Percentiles rank a stretch among this genome's conserved stretches.
Conservation (phyloP, 92 coral and sea anemone species). For the Siderastrea radians region DNA sequence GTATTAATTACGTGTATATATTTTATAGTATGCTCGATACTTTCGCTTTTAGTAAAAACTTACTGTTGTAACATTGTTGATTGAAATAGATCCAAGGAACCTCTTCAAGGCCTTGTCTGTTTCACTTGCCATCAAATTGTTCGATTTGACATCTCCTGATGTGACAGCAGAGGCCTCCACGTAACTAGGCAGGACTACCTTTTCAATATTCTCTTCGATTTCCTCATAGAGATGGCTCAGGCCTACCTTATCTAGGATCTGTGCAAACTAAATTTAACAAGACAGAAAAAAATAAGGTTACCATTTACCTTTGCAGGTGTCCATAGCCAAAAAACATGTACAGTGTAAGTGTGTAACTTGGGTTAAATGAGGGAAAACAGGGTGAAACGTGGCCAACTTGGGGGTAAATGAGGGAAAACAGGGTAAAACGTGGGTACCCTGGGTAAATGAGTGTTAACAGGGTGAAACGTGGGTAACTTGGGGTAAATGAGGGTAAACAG, state of each 20-base stretch:
- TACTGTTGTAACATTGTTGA: neutral
- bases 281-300: neutral
- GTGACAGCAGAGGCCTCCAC: neutral
- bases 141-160: neutral
- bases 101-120: conserved; percentile 19
- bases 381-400: too few species aligned
- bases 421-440: too few species aligned
- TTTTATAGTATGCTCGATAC: too few species aligned
- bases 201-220: conserved; percentile 21
- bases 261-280: neutral
- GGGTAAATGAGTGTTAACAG: too few species aligned
- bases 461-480: too few species aligned
- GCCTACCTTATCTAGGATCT: conserved; percentile 53
- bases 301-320: neutral
- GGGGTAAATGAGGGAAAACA: too few species aligned
- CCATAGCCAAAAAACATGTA: too few species aligned
- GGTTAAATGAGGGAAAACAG: too few species aligned
- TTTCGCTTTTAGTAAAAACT: neutral
- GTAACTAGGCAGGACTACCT: conserved; percentile 41
- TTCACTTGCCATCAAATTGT: neutral
- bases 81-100: neutral
- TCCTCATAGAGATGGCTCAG: conserved; percentile 12
- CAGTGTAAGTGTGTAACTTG: too few species aligned
- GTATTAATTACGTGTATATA: conserved; percentile 2
- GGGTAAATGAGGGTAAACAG: too few species aligned